phyloP scores from a whole-genome alignment of 1,140 invertebrate species.

The Pararge aegeria region DNA sequence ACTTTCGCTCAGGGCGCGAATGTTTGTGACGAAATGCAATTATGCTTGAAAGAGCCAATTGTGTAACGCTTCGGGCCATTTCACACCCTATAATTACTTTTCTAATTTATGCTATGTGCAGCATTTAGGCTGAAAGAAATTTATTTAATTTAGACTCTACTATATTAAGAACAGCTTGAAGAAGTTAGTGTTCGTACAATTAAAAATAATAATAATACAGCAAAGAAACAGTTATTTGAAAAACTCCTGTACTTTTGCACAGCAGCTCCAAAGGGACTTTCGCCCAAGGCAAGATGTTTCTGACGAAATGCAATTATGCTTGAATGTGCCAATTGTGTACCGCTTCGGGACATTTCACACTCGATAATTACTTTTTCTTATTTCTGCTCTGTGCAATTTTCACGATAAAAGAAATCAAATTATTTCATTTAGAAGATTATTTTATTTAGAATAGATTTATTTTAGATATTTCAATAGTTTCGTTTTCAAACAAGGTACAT shows the following conservation, averaged over 20 bases:
- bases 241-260: background rate
- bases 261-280: slow-evolving; percentile 11
- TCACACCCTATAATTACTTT: slow-evolving; percentile 30
- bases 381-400: slow-evolving; percentile 1
- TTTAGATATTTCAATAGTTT: too few species aligned
- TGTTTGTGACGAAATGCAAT: slow-evolving; percentile 63
- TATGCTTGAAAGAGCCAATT: slow-evolving; percentile 61
- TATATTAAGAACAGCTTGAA: too few species aligned
- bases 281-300: slow-evolving; percentile 34
- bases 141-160: too few species aligned
- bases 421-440: background rate
- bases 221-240: background rate
- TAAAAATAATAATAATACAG: background rate
- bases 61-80: slow-evolving; percentile 44
- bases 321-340: slow-evolving; percentile 63
- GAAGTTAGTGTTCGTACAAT: too few species aligned
- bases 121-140: background rate
- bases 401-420: background rate
- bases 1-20: slow-evolving; percentile 14
- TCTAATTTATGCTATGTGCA: slow-evolving; percentile 10
- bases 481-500: too few species aligned
- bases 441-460: background rate
- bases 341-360: slow-evolving; percentile 38
- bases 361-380: slow-evolving; percentile 26
- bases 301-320: slow-evolving; percentile 63